Percentiles rank a stretch among this genome's conserved stretches.
Conservation (phyloP, 2,113 vertebrate genomes). For the Ivindomyrus marchei region DNA sequence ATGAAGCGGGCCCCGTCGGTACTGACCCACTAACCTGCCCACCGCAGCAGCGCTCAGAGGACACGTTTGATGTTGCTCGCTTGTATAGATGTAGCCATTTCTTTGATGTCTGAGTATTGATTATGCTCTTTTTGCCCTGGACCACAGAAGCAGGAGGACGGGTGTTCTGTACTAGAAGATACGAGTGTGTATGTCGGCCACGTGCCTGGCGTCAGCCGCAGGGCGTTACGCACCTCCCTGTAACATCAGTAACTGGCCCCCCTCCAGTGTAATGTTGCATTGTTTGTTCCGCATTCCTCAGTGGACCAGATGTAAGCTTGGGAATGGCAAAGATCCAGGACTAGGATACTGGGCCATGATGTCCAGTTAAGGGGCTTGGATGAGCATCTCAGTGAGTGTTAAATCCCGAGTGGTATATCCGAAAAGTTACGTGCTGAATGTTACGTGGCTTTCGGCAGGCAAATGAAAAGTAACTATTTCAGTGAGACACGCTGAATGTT, state of each 20-base stretch:
- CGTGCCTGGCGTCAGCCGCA: too few relatives aligned
- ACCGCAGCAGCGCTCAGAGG: neutral
- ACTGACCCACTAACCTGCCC: neutral
- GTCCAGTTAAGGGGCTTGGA: neutral
- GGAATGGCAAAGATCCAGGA: neutral
- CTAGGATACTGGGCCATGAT: neutral
- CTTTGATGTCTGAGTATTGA: slow-evolving; percentile 15
- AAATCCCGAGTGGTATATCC: neutral
- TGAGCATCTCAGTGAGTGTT: neutral
- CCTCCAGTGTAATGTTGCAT: neutral
- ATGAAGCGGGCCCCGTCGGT: neutral
- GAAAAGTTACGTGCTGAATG: neutral
- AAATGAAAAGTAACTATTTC: neutral
- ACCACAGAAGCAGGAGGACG: neutral
- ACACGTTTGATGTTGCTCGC: neutral
- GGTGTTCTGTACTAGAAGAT: neutral
- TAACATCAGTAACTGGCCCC: neutral
- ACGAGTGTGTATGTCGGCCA: neutral
- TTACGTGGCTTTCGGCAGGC: neutral
- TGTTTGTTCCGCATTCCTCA: neutral
- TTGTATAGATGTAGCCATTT: neutral
- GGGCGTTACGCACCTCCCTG: neutral
- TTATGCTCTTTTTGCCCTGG: neutral
- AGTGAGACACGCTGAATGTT: neutral
- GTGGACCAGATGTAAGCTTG: neutral